These are phyloP conservation scores for Macrophya annulata DNA, from an alignment of 2,888 invertebrate genomes.

Conservation along the genomic window DNA sequence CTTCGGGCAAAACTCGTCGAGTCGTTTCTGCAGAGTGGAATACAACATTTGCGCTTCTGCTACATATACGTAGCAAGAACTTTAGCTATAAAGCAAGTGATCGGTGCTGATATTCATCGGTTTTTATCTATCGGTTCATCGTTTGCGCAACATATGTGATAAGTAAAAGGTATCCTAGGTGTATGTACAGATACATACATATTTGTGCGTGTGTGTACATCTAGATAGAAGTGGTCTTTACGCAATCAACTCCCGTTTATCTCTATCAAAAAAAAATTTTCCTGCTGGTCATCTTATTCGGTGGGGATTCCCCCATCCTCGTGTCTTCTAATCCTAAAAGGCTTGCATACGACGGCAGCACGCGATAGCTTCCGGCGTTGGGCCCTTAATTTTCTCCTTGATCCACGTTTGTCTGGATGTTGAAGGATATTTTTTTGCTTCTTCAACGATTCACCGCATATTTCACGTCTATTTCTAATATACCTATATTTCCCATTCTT, in stretches of 20 bases:
- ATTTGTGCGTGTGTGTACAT: neutral
- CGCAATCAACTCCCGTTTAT: constrained; percentile 10
- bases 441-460: constrained; percentile 5
- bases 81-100: neutral
- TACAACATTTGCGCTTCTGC: constrained; percentile 8
- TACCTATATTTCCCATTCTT: neutral
- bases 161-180: neutral
- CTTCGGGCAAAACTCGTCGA: constrained; percentile 54
- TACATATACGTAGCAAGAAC: constrained; percentile 13
- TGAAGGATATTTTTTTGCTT: constrained; percentile 36
- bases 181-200: neutral
- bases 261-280: neutral
- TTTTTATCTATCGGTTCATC: constrained; percentile 6
- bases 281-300: neutral
- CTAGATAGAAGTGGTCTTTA: neutral
- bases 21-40: constrained; percentile 48
- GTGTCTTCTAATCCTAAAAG: constrained; percentile 29
- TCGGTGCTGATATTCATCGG: neutral
- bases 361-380: constrained; percentile 52
- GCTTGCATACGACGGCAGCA: constrained; percentile 17
- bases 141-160: neutral
- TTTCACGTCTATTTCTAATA: constrained; percentile 40
- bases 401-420: constrained; percentile 29
- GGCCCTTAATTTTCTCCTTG: constrained; percentile 37
- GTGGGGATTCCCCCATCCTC: constrained; percentile 5